These are phyloP conservation scores for Gulo gulo DNA, from an alignment of 2,113 vertebrate genomes.

Conservation along the genomic window DNA sequence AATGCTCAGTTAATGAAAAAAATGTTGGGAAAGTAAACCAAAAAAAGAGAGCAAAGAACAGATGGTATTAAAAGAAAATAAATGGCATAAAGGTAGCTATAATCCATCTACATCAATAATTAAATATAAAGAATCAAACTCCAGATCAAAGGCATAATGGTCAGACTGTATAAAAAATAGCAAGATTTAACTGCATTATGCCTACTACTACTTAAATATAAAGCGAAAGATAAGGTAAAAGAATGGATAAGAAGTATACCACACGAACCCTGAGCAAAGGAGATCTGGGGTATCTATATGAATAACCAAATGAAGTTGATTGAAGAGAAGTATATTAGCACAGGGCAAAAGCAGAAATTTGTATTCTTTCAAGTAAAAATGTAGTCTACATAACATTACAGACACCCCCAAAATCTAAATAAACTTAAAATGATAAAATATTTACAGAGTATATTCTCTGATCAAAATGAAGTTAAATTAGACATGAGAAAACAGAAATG, in stretches of 20 bases:
- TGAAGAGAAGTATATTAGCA: background rate
- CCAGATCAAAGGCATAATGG: background rate
- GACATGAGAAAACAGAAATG: background rate
- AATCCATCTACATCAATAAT: background rate
- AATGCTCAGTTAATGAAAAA: background rate
- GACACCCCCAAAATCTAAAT: background rate
- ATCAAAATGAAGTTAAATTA: background rate
- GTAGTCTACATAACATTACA: background rate
- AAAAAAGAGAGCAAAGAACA: background rate
- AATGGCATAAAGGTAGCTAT: background rate
- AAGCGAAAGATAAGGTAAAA: background rate
- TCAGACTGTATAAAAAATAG: background rate
- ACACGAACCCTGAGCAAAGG: background rate
- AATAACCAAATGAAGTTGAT: background rate
- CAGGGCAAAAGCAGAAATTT: background rate
- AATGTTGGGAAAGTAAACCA: background rate
- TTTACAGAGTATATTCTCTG: background rate
- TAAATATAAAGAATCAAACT: background rate
- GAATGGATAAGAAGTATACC: background rate
- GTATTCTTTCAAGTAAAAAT: background rate
- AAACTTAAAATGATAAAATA: background rate
- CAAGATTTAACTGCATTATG: background rate
- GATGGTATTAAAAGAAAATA: background rate
- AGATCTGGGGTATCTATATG: background rate
- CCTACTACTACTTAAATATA: background rate